Conservation (phyloP, 2,888 invertebrate species). For the Plutella xylostella region DNA sequence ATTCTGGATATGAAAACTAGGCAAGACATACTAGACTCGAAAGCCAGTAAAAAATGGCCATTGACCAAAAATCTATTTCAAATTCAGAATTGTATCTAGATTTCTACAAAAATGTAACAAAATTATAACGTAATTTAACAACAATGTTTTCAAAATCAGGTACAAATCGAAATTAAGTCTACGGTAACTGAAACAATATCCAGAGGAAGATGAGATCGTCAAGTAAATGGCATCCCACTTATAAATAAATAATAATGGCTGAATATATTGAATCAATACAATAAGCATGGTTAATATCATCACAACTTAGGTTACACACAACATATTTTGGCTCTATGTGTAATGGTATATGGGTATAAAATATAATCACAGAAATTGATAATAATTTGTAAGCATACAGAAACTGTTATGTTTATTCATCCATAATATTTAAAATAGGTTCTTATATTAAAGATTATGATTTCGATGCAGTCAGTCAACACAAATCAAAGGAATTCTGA, state of each 20-base stretch:
- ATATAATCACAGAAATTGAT: conserved; percentile 62
- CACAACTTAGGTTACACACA: conserved; percentile 45
- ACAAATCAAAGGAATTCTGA: too few relatives aligned
- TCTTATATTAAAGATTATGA: neutral
- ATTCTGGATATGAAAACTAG: neutral
- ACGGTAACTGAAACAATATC: conserved; percentile 59
- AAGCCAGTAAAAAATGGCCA: too few relatives aligned
- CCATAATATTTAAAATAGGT: neutral
- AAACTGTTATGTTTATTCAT: too few relatives aligned
- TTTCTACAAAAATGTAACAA: too few relatives aligned
- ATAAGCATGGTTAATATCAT: too few relatives aligned
- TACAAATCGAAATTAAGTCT: conserved; percentile 65
- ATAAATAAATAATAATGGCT: neutral
- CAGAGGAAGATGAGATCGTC: conserved; percentile 61
- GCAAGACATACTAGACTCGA: too few relatives aligned
- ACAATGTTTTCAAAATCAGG: conserved; percentile 51
- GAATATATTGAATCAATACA: conserved; percentile 23
- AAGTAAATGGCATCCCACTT: neutral
- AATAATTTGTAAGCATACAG: too few relatives aligned
- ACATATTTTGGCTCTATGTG: conserved; percentile 53
- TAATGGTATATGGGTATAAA: too few relatives aligned
- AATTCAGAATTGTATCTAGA: conserved; percentile 18
- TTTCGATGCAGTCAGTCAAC: too few relatives aligned
- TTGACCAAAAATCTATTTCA: conserved; percentile 20
- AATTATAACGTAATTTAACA: conserved; percentile 32